phyloP scores from a whole-genome alignment of 30 jellyfish, hydroid and myxozoan species.

The Chironex yamaguchii region DNA sequence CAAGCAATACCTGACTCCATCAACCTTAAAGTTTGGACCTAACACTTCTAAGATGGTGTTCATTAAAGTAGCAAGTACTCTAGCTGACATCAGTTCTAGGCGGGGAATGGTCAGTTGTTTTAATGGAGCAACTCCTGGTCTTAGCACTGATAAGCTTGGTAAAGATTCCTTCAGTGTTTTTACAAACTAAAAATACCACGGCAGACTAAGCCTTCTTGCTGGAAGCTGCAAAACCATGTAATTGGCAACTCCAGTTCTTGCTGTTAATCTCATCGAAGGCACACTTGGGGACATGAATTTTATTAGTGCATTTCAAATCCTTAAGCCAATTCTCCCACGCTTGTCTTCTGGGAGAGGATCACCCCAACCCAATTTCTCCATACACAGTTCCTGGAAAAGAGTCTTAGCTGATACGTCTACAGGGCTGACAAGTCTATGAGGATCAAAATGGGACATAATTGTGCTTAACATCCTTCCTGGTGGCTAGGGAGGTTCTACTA shows the following conservation, averaged over 20 bases:
- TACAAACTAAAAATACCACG: too few relatives aligned
- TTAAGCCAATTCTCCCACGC: conserved; percentile 44
- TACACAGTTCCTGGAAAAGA: conserved; percentile 53
- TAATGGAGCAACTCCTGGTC: neutral
- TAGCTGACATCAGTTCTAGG: too few relatives aligned
- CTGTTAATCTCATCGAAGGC: conserved; percentile 20
- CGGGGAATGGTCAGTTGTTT: neutral
- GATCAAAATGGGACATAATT: conserved; percentile 40
- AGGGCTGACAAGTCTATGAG: conserved; percentile 50
- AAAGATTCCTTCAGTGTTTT: too few relatives aligned
- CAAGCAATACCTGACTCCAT: too few relatives aligned
- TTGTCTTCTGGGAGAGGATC: conserved; percentile 45
- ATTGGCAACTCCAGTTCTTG: too few relatives aligned
- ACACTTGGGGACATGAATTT: conserved; percentile 18
- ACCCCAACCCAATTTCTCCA: conserved; percentile 46
- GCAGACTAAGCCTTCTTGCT: too few relatives aligned
- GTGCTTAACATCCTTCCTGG: conserved; percentile 44
- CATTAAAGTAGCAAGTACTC: too few relatives aligned
- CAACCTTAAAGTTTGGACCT: too few relatives aligned
- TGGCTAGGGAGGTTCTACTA: neutral
- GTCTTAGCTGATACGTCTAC: conserved; percentile 39
- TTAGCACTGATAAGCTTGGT: too few relatives aligned
- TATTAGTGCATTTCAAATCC: conserved; percentile 4
- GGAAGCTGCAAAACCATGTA: too few relatives aligned
- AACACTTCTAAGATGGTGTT: too few relatives aligned